Evolutionary conservation across 2,113 vertebrate genomes (phyloP).

Genomic region (Chunga burmeisteri): DNA sequence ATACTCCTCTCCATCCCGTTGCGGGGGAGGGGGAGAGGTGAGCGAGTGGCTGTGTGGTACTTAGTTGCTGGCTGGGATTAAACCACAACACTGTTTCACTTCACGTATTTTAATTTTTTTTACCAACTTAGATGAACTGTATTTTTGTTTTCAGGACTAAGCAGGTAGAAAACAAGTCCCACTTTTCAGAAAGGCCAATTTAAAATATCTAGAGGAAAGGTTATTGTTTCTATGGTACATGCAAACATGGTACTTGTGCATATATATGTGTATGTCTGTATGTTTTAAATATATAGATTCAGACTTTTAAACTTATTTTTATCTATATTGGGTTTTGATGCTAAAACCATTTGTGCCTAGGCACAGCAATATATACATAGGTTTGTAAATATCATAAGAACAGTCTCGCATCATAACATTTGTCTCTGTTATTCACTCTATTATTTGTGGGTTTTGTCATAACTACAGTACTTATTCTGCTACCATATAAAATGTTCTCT

Average conservation of each 20-base stretch:
- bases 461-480: neutral
- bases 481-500: neutral
- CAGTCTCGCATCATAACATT: neutral
- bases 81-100: neutral
- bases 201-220: neutral
- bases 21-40: too few species aligned
- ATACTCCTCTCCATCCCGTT: too few species aligned
- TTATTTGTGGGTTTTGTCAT: neutral
- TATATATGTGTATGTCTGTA: neutral
- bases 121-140: neutral
- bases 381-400: neutral
- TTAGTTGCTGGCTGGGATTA: too few species aligned
- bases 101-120: neutral
- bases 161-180: neutral
- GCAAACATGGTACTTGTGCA: neutral
- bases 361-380: neutral
- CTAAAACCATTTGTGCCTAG: neutral
- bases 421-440: neutral
- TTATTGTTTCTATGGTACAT: neutral
- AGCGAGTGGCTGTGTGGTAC: too few species aligned
- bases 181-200: neutral
- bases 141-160: neutral
- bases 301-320: neutral
- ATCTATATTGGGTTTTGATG: neutral
- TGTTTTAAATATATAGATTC: neutral